A percentile compares a stretch with the other conserved stretches of the same genome.
Evolutionary conservation across 1,140 invertebrate species (phyloP).

Genomic region (Apolygus lucorum): DNA sequence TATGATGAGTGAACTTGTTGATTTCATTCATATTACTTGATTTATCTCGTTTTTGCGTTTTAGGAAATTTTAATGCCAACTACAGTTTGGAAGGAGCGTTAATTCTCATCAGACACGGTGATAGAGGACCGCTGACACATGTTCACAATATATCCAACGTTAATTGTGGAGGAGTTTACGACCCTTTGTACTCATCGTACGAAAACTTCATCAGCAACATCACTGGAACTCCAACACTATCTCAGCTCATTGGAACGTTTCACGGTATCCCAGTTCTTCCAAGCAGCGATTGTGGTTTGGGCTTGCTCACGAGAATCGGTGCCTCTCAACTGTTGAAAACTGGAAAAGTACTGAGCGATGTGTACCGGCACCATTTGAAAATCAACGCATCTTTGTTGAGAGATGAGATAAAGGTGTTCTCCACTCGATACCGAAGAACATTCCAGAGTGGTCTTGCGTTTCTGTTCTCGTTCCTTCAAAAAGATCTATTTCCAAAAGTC

Average conservation of each 20-base stretch:
- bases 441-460: constrained; percentile 80
- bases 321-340: constrained; percentile 65
- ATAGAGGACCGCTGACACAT: constrained; percentile 72
- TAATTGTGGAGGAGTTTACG: constrained; percentile 53
- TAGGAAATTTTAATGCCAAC: constrained; percentile 49
- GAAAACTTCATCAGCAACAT: constrained; percentile 51
- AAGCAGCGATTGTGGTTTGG: constrained; percentile 44
- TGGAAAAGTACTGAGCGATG: constrained; percentile 58
- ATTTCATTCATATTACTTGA: too few species aligned
- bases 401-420: constrained; percentile 62
- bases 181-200: constrained; percentile 25
- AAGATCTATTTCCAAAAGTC: constrained; percentile 44
- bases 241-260: constrained; percentile 66
- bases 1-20: too few species aligned
- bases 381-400: constrained; percentile 43
- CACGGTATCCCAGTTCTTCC: constrained; percentile 57
- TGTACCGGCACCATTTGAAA: constrained; percentile 53
- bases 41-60: constrained; percentile 30
- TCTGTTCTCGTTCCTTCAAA: constrained; percentile 62
- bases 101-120: constrained; percentile 76
- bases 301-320: constrained; percentile 52
- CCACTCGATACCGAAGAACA: constrained; percentile 75
- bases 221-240: constrained; percentile 52
- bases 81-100: constrained; percentile 68
- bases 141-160: constrained; percentile 63